Base-by-base conservation (phyloP, 2,797 vertebrate species). In the Pelobates cultripes region DNA sequence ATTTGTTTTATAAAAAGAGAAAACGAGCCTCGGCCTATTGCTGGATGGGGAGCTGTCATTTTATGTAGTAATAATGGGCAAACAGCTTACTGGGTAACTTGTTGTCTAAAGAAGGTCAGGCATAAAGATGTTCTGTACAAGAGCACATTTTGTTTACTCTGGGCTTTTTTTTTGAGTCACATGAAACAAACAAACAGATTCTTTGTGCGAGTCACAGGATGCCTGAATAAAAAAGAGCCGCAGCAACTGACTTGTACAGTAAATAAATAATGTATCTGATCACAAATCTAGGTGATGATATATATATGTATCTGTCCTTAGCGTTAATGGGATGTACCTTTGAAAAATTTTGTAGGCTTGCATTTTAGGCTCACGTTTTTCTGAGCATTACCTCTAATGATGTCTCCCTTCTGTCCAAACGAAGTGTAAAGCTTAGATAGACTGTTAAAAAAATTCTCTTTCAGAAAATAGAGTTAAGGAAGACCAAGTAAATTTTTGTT, bases 41-140 rank as follows among this genome's bases (percentile, higher is more conserved):
- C 28, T n/a, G 51, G 9, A 17, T 43, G 45, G 55, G 45, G 40
- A 82, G 75, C 81, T 82, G 81, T 82, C 81, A 82, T 42, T 76
- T 45, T 63, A 47, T 42, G 14, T 64, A 14, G 61, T 63, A 63
- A 75, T 70, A 70, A 71, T 66, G 55, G 77, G 64, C 77, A 47
- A 51, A 72, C 64, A n/a, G 68, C 75, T 47, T 28, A 28, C 28
- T 28, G 28, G 28, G 5, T 51, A 51, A 5, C 47, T 51, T n/a
- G 44, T 13, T 3, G 75, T 7, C 14, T 47, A 70, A 63, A 81
- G 10, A 17, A 42, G 44, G 42, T 44, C 73, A 47, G 28, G 43
- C 40, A 43, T 69, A 44, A 64, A 44, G 43, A 57, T 12, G 17
- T 28, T 43, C n/a, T 57, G 51, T 43, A 15, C 17, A 28, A 63